Evolutionary conservation across 2,888 invertebrate species (phyloP), one percentile per base, ranked within the genome.

Genomic region (Oligia strigilis): DNA sequence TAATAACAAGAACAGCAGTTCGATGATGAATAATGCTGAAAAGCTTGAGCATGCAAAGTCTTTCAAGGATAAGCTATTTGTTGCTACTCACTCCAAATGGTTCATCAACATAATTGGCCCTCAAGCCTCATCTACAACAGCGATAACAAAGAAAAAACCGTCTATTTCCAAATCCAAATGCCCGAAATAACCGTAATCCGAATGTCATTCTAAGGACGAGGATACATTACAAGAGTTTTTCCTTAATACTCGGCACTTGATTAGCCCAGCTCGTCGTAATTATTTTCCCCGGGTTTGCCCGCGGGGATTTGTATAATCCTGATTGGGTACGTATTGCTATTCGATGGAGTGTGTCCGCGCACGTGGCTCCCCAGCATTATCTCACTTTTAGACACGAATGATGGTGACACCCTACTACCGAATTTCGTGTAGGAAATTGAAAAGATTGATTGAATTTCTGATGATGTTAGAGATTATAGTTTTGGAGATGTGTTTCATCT

Each of bases 241-340:
- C 94, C 95, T 94, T 94, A 93, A 95, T 94, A 93, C 92, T 91
- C 90, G 90, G 94, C 92, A 95, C 94, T 96, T 96, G 96, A 96
- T 96, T 96, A 96, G 94, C 94, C 94, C 93, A 84, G 92, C 89
- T 93, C 92, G 90, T 91, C 93, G 95, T 96, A 96, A 97, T 97
- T 96, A 96, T 96, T 96, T 96, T 94, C 93, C 93, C 93, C 91
- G 90, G 89, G 89, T 90, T 89, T 89, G 91, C 93, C 94, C 95
- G 93, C 94, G 89, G 91, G 96, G 96, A 96, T 95, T 96, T 95
- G 95, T 95, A 95, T 96, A 96, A 97, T 96, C 96, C 97, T 96
- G 96, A 97, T 97, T 97, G 96, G 96, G 94, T 94, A 94, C 95
- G 95, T 96, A 96, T 96, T 95, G 95, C 94, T 94, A 95, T 91